These are phyloP conservation scores for Nibea coibor DNA, from an alignment of 2,113 vertebrate genomes.

Conservation along the genomic window DNA sequence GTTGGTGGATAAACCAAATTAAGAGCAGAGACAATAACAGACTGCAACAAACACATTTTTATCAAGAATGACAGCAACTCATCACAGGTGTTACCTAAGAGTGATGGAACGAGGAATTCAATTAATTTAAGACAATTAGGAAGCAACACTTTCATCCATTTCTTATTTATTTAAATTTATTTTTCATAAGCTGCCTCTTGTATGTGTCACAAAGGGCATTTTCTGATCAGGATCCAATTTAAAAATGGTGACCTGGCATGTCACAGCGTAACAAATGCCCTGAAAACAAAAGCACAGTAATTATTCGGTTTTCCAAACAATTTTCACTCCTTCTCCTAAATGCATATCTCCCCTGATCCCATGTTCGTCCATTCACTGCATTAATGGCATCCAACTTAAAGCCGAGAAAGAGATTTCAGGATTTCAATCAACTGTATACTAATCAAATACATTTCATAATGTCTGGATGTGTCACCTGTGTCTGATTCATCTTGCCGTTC, in stretches of 20 bases:
- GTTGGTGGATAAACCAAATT: slow-evolving; percentile 4
- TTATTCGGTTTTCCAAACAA: slow-evolving; percentile 13
- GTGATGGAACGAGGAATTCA: not conserved
- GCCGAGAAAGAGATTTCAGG: not conserved
- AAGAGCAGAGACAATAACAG: not conserved
- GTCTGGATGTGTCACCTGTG: not conserved
- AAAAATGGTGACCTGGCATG: slow-evolving; percentile 1
- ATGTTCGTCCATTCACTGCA: not conserved
- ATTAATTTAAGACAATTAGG: not conserved
- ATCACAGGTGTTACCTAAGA: not conserved
- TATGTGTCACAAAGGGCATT: not conserved
- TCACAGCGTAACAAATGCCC: slow-evolving; percentile 30
- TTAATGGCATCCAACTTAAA: too few species aligned
- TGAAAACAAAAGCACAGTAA: slow-evolving; percentile 28
- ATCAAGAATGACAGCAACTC: not conserved
- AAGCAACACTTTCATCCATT: not conserved
- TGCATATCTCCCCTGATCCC: not conserved
- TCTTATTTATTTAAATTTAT: not conserved
- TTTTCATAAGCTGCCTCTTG: not conserved
- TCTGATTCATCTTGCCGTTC: slow-evolving; percentile 12
- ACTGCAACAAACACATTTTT: not conserved
- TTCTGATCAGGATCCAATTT: slow-evolving; percentile 39
- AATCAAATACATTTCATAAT: slow-evolving; percentile 8
- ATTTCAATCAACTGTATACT: slow-evolving; percentile 6
- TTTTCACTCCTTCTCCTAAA: not conserved